A percentile compares a stretch with the other conserved stretches of the same genome.
These are phyloP conservation scores for Ennomos quercinarius DNA, from an alignment of 2,888 invertebrate genomes.

Conservation along the genomic window DNA sequence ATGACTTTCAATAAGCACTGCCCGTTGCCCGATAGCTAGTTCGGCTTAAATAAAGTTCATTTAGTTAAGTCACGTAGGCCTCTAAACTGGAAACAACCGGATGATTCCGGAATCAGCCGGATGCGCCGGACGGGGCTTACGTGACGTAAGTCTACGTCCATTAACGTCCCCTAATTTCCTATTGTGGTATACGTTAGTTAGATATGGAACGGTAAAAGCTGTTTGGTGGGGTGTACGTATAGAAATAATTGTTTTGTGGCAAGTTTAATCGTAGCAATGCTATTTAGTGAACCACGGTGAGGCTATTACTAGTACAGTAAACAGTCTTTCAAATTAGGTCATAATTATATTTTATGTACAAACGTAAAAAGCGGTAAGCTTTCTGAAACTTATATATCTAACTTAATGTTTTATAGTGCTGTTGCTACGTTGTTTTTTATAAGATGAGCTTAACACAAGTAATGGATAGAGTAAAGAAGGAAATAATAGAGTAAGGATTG, in stretches of 20 bases:
- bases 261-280: neutral
- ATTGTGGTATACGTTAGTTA: conserved; percentile 24
- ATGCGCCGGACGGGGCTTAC: conserved; percentile 32
- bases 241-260: conserved; percentile 18
- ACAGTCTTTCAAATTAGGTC: too few species aligned
- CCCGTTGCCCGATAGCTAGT: conserved; percentile 14
- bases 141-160: conserved; percentile 29
- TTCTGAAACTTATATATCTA: too few species aligned
- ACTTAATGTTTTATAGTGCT: too few species aligned
- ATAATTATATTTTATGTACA: too few species aligned
- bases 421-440: too few species aligned
- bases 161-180: conserved; percentile 32
- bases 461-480: too few species aligned
- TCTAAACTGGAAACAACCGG: conserved; percentile 50
- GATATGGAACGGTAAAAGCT: conserved; percentile 11
- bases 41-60: conserved; percentile 45
- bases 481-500: too few species aligned
- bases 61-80: conserved; percentile 58
- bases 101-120: conserved; percentile 39
- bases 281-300: neutral
- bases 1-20: conserved; percentile 28
- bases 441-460: too few species aligned
- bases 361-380: too few species aligned
- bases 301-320: neutral
- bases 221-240: conserved; percentile 10